Percentiles rank a stretch among this genome's conserved stretches.
These are phyloP conservation scores for Xylota segnis DNA, from an alignment of 2,888 invertebrate species.

Conservation along the genomic window DNA sequence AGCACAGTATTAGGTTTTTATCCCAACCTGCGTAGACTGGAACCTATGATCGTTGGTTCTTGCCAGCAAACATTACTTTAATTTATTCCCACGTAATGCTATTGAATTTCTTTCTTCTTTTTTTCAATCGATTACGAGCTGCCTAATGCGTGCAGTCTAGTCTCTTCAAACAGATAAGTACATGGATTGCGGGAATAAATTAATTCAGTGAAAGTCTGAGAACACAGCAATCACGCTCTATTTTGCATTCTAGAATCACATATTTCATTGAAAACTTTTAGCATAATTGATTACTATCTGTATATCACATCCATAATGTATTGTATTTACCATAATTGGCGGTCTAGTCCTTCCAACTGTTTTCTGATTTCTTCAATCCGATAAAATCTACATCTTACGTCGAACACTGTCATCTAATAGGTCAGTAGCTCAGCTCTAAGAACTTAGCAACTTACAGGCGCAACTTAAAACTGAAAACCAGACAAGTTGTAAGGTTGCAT, in stretches of 20 bases:
- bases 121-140: not conserved
- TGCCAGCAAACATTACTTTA: too few relatives aligned
- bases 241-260: conserved; percentile 10
- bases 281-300: not conserved
- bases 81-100: too few relatives aligned
- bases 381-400: not conserved
- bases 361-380: not conserved
- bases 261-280: not conserved
- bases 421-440: conserved; percentile 46
- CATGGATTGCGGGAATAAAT: not conserved
- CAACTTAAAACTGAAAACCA: not conserved
- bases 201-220: not conserved
- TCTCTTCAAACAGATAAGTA: not conserved
- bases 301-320: not conserved
- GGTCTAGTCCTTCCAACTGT: not conserved
- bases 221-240: not conserved
- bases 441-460: conserved; percentile 1
- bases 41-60: too few relatives aligned
- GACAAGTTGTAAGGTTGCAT: conserved; percentile 32
- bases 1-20: too few relatives aligned
- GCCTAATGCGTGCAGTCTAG: not conserved
- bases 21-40: too few relatives aligned
- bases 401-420: conserved; percentile 14
- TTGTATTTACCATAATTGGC: not conserved
- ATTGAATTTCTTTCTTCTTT: too few relatives aligned